Base-by-base conservation (phyloP, 2,888 invertebrate species). In the Galerucella pusilla region DNA sequence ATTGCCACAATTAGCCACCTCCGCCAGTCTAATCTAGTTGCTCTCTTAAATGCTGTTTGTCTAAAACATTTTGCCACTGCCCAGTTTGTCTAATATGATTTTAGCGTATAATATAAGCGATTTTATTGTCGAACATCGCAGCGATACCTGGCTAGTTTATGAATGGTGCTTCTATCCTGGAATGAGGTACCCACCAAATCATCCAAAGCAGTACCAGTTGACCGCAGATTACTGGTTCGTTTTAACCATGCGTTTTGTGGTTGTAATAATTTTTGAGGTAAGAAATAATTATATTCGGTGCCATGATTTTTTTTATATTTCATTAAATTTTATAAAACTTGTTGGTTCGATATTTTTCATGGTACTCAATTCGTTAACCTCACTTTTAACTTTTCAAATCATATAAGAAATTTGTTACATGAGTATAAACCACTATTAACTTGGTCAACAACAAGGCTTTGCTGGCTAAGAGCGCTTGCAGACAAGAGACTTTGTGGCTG, bases 191-290 rank as follows among this genome's bases (percentile, higher is more conserved):
- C 83, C 83, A 25, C 84, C 84, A 5, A 74, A 81, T 68, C 83
- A 83, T 74, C 70, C 71, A 12, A 28, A 80, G 9, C 81, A 84
- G 46, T 89, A 88, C 77, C 79, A 84, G 60, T 82, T 88, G 54
- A 89, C 89, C 3, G 81, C 86, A 59, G 86, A 88, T 67, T 90
- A 89, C 85, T 92, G 91, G 91, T 89, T 89, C 75, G 85, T 91
- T 35, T 85, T 92, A 77, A 90, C 90, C 1, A 88, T 90, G 11
- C 85, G 90, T 78, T 88, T 92, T 66, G 88, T 89, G 11, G 90
- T 91, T 83, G 90, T 92, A 28, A 88, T 91, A 52, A 86, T 91
- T 9, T 92, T 92, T 88, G 91, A 92, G 90, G 92, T 83, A 75
- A 61, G 65, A 28, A 68, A 14, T 20, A 65, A 16, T 14, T 35